Base-by-base conservation (phyloP, 2,113 vertebrate genomes). In the Coreoperca whiteheadi region DNA sequence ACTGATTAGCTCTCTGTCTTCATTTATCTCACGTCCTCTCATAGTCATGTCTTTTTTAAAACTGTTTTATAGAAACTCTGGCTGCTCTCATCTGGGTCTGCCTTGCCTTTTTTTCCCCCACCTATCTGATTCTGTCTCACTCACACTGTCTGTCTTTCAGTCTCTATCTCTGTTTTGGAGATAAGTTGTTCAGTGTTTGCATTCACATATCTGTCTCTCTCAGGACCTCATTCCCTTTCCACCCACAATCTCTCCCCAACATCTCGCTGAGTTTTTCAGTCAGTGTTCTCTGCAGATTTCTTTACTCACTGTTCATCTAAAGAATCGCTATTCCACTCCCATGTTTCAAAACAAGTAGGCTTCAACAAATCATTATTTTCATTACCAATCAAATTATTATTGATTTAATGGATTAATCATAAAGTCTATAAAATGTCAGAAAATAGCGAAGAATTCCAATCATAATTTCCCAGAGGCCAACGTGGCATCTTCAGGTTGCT, bases 121-220 rank as follows among this genome's bases (percentile, higher is more conserved):
- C 34, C 69, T 68, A 81, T 91, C 90, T 87, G 84, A 85, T 84
- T 77, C 75, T 60, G 54, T 85, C 83, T 88, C 80, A 84, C 79
- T 80, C 77, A 59, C 72, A 23, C 79, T 56, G 69, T 57, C 88
- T 79, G 72, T 82, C 82, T 82, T 39, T 61, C 64, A 34, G 56
- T 86, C 86, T 81, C 74, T 87, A 88, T 89, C 88, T 89, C 75
- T 53, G 61, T 85, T 82, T 78, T 41, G 2, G 37, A 88, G 87
- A 93, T 91, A 91, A 85, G 80, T 89, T 79, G 74, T 63, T 80
- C 43, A 32, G 77, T 56, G 77, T 91, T 89, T 88, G 77, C 84
- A 60, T 86, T 87, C 80, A 82, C 80, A 73, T 90, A 85, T 93
- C 85, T 74, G 64, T 59, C 60, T 72, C 84, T 89, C 90, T 83